Conservation (phyloP, 1,140 invertebrate genomes). For the Hycleus phaleratus region DNA sequence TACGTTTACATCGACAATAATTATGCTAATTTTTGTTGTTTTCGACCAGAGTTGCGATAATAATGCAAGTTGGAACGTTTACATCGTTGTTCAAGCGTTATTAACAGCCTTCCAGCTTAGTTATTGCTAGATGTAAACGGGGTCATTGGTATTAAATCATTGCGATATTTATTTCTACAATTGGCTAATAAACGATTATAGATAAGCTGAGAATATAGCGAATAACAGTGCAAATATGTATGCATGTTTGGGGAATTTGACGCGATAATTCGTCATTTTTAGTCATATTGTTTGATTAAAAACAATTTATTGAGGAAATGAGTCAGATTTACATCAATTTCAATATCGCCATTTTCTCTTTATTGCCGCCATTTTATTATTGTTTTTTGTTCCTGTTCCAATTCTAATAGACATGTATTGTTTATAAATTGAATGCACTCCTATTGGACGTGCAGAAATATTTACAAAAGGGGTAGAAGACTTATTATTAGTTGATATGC, state of each 20-base stretch:
- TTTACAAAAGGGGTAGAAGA: not conserved
- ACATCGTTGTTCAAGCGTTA: too few relatives aligned
- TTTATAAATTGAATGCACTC: slow-evolving; percentile 5
- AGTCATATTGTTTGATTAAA: not conserved
- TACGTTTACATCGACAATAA: too few relatives aligned
- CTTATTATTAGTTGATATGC: slow-evolving; percentile 2
- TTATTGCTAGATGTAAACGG: not conserved
- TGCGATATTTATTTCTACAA: not conserved
- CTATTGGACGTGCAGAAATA: not conserved
- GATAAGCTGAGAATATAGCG: not conserved
- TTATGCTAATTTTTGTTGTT: too few relatives aligned
- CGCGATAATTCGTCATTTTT: not conserved
- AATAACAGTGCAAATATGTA: not conserved
- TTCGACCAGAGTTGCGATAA: too few relatives aligned
- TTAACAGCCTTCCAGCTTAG: too few relatives aligned
- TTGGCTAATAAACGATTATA: slow-evolving; percentile 1
- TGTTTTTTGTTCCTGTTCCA: not conserved
- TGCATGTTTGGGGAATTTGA: not conserved
- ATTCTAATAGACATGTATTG: slow-evolving; percentile 1
- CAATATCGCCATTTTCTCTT: not conserved
- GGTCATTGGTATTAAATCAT: not conserved
- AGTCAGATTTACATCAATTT: not conserved
- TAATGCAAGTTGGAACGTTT: too few relatives aligned
- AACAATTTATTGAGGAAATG: not conserved
- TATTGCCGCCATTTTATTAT: slow-evolving; percentile 1